These are phyloP conservation scores for Lasioglossum villosulum DNA, from an alignment of 2,888 invertebrate species.

Conservation along the genomic window DNA sequence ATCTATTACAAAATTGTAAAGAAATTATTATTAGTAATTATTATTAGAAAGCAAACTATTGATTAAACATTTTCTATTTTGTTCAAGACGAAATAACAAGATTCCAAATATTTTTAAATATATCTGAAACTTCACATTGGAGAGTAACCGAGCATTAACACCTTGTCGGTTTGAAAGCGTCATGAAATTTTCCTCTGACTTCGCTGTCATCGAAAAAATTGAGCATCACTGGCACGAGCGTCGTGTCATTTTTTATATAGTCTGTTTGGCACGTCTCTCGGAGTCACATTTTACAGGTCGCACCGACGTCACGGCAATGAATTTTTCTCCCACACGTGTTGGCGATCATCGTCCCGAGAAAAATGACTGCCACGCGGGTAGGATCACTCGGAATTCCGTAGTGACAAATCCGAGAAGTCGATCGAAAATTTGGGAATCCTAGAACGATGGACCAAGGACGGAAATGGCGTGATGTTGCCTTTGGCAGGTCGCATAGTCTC, in stretches of 20 bases:
- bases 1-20: no score
- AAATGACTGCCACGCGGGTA: background rate
- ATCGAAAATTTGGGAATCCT: background rate
- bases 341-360: background rate
- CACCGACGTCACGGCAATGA: constrained; percentile 42
- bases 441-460: background rate
- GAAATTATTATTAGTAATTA: no score
- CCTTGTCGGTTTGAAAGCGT: background rate
- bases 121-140: no score
- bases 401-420: background rate
- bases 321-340: constrained; percentile 34
- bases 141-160: no score
- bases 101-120: no score
- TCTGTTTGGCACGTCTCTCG: constrained; percentile 62
- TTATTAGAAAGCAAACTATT: no score
- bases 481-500: constrained; percentile 61
- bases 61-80: no score
- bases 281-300: constrained; percentile 57
- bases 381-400: background rate
- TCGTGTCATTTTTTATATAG: constrained; percentile 52
- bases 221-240: constrained; percentile 16
- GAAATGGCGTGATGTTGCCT: constrained; percentile 46
- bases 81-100: no score
- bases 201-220: background rate
- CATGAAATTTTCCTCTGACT: background rate